Evolutionary conservation across 2,113 vertebrate species (phyloP).

Genomic region (Poecile atricapillus): DNA sequence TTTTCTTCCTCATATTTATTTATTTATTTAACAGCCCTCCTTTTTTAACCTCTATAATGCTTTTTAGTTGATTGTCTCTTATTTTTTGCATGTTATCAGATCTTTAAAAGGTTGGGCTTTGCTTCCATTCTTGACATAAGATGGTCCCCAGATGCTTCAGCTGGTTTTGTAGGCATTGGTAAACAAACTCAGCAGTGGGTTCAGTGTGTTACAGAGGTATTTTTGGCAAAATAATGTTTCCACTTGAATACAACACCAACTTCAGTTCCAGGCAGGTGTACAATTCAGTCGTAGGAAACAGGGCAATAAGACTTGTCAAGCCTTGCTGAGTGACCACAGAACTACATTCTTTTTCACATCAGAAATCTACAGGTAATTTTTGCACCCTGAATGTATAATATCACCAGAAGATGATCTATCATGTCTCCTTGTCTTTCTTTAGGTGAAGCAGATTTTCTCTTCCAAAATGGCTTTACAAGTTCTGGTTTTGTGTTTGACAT

Average conservation of each 20-base stretch:
- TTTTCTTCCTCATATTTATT: neutral
- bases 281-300: neutral
- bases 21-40: neutral
- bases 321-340: neutral
- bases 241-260: neutral
- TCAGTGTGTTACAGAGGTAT: neutral
- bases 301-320: neutral
- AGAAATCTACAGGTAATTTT: neutral
- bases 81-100: neutral
- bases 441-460: neutral
- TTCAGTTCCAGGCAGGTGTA: neutral
- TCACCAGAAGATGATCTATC: neutral
- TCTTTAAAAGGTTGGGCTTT: neutral
- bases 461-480: neutral
- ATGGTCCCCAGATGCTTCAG: neutral
- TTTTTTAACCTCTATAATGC: neutral
- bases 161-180: neutral
- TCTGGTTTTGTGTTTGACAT: conserved; percentile 17
- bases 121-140: neutral
- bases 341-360: neutral
- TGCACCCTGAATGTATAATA: accelerated
- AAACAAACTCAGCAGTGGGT: neutral
- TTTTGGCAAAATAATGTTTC: neutral
- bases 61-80: neutral
- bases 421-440: neutral